Evolutionary conservation across 2,797 vertebrate species (phyloP).

Genomic region (Erethizon dorsatum): DNA sequence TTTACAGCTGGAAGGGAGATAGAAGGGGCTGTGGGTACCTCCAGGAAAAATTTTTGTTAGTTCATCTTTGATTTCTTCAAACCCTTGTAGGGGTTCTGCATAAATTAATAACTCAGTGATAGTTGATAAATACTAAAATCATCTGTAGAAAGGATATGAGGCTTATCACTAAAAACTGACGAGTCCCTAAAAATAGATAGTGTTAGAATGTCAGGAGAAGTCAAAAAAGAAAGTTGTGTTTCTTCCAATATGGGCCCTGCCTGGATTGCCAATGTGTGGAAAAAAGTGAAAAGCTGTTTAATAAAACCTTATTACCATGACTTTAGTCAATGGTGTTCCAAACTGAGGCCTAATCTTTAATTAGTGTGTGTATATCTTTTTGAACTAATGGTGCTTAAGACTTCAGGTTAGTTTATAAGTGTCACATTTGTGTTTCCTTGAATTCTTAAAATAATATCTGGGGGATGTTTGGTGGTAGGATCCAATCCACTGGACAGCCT

Average conservation of each 20-base stretch:
- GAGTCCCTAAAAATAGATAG: background rate
- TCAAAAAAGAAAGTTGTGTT: background rate
- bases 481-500: background rate
- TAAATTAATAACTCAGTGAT: background rate
- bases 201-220: background rate
- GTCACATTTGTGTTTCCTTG: background rate
- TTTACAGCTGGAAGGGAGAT: background rate
- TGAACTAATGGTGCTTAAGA: background rate
- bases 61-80: background rate
- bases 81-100: background rate
- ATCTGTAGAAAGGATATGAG: background rate
- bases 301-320: background rate
- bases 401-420: constrained; percentile 10
- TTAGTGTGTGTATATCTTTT: background rate
- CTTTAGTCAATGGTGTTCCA: background rate
- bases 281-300: background rate
- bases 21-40: background rate
- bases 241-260: background rate
- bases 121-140: background rate
- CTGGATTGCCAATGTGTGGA: background rate
- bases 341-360: constrained; percentile 9
- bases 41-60: background rate
- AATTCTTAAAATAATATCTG: background rate
- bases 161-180: background rate
- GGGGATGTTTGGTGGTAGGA: background rate